Evolutionary conservation across 2,113 vertebrate species (phyloP).

Genomic region (Gopherus evgoodei): DNA sequence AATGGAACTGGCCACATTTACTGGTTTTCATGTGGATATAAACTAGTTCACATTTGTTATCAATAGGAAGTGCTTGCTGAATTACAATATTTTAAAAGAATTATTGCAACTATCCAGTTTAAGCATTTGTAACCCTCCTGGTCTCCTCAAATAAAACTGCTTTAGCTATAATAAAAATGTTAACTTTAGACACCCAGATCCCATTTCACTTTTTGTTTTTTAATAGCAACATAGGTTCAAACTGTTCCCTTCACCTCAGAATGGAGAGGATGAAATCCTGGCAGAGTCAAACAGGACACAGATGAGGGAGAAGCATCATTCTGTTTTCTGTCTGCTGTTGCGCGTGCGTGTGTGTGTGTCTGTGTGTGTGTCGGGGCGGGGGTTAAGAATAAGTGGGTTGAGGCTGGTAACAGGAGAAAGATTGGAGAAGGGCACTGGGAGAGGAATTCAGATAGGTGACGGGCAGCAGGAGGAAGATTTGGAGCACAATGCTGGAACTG

Average conservation of each 20-base stretch:
- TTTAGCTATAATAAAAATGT: fast-evolving
- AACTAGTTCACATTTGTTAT: not conserved
- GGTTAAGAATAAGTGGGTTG: fast-evolving
- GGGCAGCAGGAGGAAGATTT: not conserved
- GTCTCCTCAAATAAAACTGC: fast-evolving
- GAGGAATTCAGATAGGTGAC: not conserved
- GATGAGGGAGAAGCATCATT: not conserved
- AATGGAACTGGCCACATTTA: not conserved
- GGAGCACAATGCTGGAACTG: not conserved
- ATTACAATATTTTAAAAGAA: fast-evolving
- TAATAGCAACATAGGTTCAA: fast-evolving
- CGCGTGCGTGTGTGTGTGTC: too few relatives aligned
- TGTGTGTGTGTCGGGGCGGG: fast-evolving
- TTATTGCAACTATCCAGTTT: fast-evolving
- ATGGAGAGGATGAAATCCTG: fast-evolving
- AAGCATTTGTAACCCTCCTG: not conserved
- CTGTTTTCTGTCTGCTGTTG: fast-evolving
- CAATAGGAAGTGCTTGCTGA: not conserved
- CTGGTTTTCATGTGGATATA: not conserved
- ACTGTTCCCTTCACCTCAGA: fast-evolving
- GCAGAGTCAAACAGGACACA: not conserved
- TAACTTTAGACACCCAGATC: fast-evolving
- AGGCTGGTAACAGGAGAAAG: not conserved
- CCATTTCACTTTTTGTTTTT: not conserved
- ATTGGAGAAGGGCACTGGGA: not conserved